Base-by-base conservation (phyloP, 2,113 vertebrate genomes). In the Pycnonotus jocosus region DNA sequence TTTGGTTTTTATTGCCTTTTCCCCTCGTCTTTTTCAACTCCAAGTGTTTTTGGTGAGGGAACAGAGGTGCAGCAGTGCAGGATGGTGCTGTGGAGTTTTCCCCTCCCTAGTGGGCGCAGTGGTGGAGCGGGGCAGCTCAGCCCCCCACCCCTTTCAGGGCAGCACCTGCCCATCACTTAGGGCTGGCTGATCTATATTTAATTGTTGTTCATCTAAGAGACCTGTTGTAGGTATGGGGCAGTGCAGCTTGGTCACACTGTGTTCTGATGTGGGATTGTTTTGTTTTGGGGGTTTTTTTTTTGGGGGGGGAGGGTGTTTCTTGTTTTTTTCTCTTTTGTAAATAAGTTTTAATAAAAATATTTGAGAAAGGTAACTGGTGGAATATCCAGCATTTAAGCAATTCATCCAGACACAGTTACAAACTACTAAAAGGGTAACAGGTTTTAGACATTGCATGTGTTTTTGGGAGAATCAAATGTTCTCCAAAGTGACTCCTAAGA, bases 281-380 rank as follows among this genome's bases (percentile, higher is more conserved):
- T 45, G 45, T 13, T 48, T 48, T 48, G 44, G 45, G 5, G 45
- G 45, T 14, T 28, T 28, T 51, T 51, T 48, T 14, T 24, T 48
- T 50, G 38, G 38, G 38, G 38, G 38, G 11, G 38, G 38, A 11
- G 38, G 38, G 38, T 11, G n/a, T 38, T 38, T 38, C 38, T 38
- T 38, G 38, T 28, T 28, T 51, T 51, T 48, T 14, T 24, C 24
- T 50, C 19, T 53, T 20, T 30, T 76, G 44, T 56, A 96, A 50
- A 65, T 81, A 90, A 70, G 17, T 47, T 97, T 48, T 48, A 48
- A 68, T 97, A 96, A 92, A 97, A 97, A 96, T 87, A 72, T 56
- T 12, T 88, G 35, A 94, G 53, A 66, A 76, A 91, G 33, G 87
- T 38, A 78, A 25, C 15, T 88, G 92, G 88, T 93, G 87, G 90